Conservation (phyloP, 2,888 invertebrate genomes). For the Monopis laevigella region DNA sequence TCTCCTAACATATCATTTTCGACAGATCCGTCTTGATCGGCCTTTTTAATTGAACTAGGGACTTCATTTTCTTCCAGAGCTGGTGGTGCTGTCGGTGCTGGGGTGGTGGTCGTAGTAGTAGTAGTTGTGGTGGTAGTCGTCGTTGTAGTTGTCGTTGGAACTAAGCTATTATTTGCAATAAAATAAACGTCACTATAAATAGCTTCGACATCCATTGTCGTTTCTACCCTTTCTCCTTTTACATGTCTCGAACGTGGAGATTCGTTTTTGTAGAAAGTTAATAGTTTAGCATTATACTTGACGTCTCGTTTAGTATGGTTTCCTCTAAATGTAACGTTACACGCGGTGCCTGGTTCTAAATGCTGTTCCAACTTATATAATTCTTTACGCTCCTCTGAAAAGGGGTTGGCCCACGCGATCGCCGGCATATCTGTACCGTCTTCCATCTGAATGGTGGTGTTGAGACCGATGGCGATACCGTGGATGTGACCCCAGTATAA, state of each 20-base stretch:
- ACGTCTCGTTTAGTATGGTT: constrained; percentile 78
- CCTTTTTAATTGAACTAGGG: constrained; percentile 37
- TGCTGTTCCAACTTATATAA: constrained; percentile 70
- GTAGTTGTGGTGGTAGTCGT: constrained; percentile 69
- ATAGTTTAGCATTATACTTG: constrained; percentile 77
- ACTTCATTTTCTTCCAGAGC: constrained; percentile 51
- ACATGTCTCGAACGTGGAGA: constrained; percentile 66
- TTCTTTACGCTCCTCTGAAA: constrained; percentile 63
- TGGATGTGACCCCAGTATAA: constrained; percentile 84
- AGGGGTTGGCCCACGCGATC: constrained; percentile 76
- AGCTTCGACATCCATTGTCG: constrained; percentile 74
- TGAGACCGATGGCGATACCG: constrained; percentile 76
- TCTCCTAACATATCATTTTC: constrained; percentile 40
- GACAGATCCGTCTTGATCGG: constrained; percentile 31
- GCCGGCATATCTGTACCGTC: constrained; percentile 67
- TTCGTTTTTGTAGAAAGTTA: constrained; percentile 74
- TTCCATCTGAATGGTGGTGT: constrained; percentile 68
- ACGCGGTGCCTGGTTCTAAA: constrained; percentile 80
- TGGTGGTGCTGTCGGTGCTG: constrained; percentile 54
- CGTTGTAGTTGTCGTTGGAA: constrained; percentile 79
- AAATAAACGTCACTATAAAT: constrained; percentile 82
- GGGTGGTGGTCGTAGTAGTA: constrained; percentile 66
- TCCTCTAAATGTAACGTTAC: constrained; percentile 81
- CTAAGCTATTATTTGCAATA: constrained; percentile 76
- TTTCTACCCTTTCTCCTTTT: constrained; percentile 72